Evolutionary conservation across 2,113 vertebrate genomes (phyloP).

Genomic region (Megaceryle maxima): DNA sequence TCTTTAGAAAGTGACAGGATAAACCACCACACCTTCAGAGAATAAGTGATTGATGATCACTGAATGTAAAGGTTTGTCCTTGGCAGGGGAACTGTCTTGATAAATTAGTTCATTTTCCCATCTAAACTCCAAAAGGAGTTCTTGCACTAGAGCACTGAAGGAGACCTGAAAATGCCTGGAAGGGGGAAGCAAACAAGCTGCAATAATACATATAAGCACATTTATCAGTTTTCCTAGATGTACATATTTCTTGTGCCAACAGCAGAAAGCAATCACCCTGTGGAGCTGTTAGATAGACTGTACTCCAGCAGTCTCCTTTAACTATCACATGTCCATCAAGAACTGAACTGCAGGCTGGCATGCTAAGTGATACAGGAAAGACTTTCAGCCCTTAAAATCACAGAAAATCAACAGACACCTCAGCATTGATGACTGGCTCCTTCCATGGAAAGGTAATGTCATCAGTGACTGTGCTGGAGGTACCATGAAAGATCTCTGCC

Average conservation of each 20-base stretch:
- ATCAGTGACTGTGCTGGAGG: background rate
- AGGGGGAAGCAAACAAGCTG: background rate
- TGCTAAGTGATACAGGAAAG: background rate
- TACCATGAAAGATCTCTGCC: background rate
- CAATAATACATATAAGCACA: background rate
- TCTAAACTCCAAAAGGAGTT: slow-evolving; percentile 5
- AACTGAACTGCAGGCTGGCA: background rate
- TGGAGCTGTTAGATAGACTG: background rate
- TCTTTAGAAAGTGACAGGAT: background rate
- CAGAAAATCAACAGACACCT: background rate
- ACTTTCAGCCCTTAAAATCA: background rate
- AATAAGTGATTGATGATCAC: background rate
- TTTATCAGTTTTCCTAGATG: background rate
- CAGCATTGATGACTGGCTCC: background rate
- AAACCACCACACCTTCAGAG: background rate
- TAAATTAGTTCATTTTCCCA: slow-evolving; percentile 8
- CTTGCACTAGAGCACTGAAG: background rate
- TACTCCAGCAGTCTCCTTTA: background rate
- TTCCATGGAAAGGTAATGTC: background rate
- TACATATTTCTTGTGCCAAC: background rate
- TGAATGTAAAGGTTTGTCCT: background rate
- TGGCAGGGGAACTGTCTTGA: background rate
- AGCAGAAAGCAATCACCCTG: background rate
- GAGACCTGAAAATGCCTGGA: background rate
- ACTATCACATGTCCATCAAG: background rate